These are phyloP conservation scores for Catamblyrhynchus diadema DNA, from an alignment of 2,797 vertebrate species.

Conservation along the genomic window DNA sequence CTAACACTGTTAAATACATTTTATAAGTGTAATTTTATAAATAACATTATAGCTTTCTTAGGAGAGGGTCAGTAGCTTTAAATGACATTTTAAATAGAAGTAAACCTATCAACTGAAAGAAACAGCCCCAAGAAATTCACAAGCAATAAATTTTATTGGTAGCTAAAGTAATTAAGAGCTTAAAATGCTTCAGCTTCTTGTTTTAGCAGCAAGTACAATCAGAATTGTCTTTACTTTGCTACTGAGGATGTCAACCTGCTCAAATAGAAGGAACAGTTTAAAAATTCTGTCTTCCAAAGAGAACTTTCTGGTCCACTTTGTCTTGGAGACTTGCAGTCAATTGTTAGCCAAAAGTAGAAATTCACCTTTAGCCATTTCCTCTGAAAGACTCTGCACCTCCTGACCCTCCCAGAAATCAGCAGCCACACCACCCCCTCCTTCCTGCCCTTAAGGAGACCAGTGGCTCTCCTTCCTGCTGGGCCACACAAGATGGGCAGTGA, in stretches of 20 bases:
- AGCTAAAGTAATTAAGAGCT: slow-evolving; percentile 18
- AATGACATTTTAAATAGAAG: slow-evolving; percentile 14
- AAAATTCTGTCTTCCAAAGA: neutral
- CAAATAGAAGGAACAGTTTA: neutral
- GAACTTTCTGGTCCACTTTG: neutral
- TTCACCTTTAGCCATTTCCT: neutral
- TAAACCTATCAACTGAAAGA: slow-evolving; percentile 23
- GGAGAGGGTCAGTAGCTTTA: slow-evolving; percentile 19
- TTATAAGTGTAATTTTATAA: slow-evolving; percentile 1
- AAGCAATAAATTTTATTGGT: slow-evolving; percentile 15
- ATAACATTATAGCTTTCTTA: slow-evolving; percentile 12
- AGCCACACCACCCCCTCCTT: neutral
- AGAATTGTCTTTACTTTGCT: neutral
- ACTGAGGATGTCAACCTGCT: neutral
- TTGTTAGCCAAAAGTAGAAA: neutral
- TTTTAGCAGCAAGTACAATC: neutral
- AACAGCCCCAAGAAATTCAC: slow-evolving; percentile 24
- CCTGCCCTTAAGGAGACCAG: too few relatives aligned
- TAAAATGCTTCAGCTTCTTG: slow-evolving; percentile 1
- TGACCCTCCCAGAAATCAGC: neutral
- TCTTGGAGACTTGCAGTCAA: neutral
- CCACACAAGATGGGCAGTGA: neutral
- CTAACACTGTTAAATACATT: neutral
- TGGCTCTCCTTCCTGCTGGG: neutral
- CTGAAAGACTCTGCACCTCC: neutral